Base-by-base conservation (phyloP, 1,140 invertebrate species). In the Drosophila sp. region DNA sequence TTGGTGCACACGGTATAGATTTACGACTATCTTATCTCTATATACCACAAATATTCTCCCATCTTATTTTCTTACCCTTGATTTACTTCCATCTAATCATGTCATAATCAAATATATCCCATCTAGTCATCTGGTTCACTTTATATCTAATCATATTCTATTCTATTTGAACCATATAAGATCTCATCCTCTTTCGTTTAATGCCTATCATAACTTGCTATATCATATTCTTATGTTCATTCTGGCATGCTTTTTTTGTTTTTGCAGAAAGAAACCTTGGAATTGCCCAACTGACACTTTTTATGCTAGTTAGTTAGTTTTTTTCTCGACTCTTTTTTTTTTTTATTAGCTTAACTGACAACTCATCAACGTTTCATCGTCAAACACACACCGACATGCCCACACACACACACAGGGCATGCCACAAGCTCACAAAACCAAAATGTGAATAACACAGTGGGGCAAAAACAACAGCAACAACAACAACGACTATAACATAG, bases 321-420 rank as follows among this genome's bases (percentile, higher is more conserved):
- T 50, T 50, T 47, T 23, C 11, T 50, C 8, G 6, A 50, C 44
- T 50, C 44, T 23, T 25, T 47, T 47, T 74, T 73, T 74, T 73
- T 72, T 64, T 75, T 72, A 75, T 75, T 75, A 75, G 66, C 72
- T 75, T 72, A 75, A 73, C 72, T 75, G 72, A 64, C 72, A 75
- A 75, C 72, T 75, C 72, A 75, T 75, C 72, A 74, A 74, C 61
- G 62, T 32, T 64, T 41, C 55, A 67, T 57, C 55, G 32, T 54
- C 41, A 47, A 47, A 47, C 38, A 74, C 70, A 72, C 41, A 66
- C 60, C 17, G 17, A 65, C 17, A 27, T 10, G 27, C 4, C 32
- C 17, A 62, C 33, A 32, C 25, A 29, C 17, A 29, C 7, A n/a
- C 32, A 40, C 40, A 73, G 40, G 70, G 69, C 70, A 73, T 44